Evolutionary conservation across 2,888 invertebrate genomes (phyloP), one percentile per base, ranked within the genome.

Genomic region (Lycocerus yunnanus): DNA sequence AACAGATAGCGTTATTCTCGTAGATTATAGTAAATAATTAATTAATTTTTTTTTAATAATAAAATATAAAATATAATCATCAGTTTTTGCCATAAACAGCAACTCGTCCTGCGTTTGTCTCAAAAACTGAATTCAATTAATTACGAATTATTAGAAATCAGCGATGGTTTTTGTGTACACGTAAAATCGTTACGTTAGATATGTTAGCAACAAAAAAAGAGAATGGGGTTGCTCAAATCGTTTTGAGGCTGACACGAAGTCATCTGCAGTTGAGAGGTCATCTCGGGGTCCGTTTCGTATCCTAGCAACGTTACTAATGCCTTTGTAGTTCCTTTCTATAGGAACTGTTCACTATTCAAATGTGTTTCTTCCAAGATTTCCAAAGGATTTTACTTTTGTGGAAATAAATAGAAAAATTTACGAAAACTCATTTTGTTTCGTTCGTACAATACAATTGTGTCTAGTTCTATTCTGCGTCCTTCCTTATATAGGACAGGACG

Each of bases 261-360:
- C 84, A 84, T 85, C 85, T 86, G 86, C 82, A 85, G 85, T 84
- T 85, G 86, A 85, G 84, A 86, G 86, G 86, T 86, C 86, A 86
- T 84, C 82, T 83, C 82, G 78, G 84, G 83, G 84, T 82, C 84
- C 82, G 79, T 75, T 77, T 73, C 63, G 77, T 77, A 77, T 16
- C 77, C 77, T 77, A 77, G 77, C 77, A 77, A 77, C 77, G 70
- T 59, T 70, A 68, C 63, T 67, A 69, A 68, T 71, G 71, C 71
- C 68, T 63, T 63, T 63, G 63, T 61, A 71, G 66, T 21, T 69
- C 27, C 67, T 70, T 68, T 74, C 66, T 69, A 66, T 58, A 66
- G 16, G 60, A 69, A 24, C 72, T 73, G 69, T 73, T 73, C 73
- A 24, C 72, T 73, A 73, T 73, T 73, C 73, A 73, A 69, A 73